Evolutionary conservation across 2,113 vertebrate species (phyloP), one percentile per base, ranked within the genome.

Genomic region (Pedionomus torquatus): DNA sequence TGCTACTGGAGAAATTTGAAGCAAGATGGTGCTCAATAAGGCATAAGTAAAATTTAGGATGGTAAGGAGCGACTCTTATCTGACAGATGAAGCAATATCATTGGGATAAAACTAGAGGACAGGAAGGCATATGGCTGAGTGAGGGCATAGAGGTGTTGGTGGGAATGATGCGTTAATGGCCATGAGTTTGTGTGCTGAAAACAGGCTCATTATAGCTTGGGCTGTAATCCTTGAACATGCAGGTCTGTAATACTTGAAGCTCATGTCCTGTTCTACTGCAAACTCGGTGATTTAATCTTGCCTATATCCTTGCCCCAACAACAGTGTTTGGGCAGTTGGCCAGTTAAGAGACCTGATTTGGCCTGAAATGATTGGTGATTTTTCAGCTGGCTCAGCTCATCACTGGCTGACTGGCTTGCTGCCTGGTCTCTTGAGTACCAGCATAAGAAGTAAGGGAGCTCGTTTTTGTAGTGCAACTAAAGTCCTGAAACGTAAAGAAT

Each of bases 331-430:
- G 86, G 72, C 83, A 74, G 37, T n/a, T 55, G 23, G 83, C 88
- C 93, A 90, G 46, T 30, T 74, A 52, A 41, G 60, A 92, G 86
- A 83, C 58, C 68, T 90, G 86, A 83, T 92, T 70, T 93, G 71
- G n/a, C 72, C 88, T 86, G 84, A 79, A 94, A 79, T 60, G 76
- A 86, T 95, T 6, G 19, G 63, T 92, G 51, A 74, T 90, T 80
- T 88, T 92, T 93, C 49, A 83, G 44, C 86, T 95, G 92, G 48
- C 71, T 96, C 81, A 72, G 61, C 78, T 90, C 44, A 66, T 43
- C 17, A 4, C 54, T 76, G 63, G 12, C 76, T 77, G 68, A 39
- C 85, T 92, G 83, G 57, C 82, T 90, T 48, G 37, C 41, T 95
- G 63, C 72, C 90, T 25, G 0, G 17, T 70, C n/a, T 80, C 33